Evolutionary conservation across 1,140 invertebrate species (phyloP).

Genomic region (Gonioctena quinquepunctata): DNA sequence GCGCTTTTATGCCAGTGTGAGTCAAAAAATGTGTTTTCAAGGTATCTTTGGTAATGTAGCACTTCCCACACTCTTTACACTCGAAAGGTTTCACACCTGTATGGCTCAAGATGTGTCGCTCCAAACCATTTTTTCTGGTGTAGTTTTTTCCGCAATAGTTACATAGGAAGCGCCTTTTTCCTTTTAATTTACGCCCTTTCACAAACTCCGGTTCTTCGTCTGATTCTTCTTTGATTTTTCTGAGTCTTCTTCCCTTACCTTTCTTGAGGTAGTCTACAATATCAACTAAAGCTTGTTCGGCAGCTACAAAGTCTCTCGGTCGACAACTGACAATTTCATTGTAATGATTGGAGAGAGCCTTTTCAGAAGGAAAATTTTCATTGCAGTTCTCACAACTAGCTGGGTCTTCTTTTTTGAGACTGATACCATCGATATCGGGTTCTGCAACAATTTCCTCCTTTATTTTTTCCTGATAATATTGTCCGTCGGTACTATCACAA

Average conservation of each 20-base stretch:
- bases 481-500: background rate
- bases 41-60: slow-evolving; percentile 18
- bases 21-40: slow-evolving; percentile 29
- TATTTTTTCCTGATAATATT: background rate
- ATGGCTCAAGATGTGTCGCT: slow-evolving; percentile 47
- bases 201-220: slow-evolving; percentile 15
- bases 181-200: slow-evolving; percentile 5
- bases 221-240: slow-evolving; percentile 8
- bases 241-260: background rate
- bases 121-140: slow-evolving; percentile 19
- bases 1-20: slow-evolving; percentile 26
- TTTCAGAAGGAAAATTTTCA: background rate
- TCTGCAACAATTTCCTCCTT: background rate
- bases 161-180: slow-evolving; percentile 17
- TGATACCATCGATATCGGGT: background rate
- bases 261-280: slow-evolving; percentile 13
- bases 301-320: background rate
- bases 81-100: slow-evolving; percentile 63
- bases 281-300: background rate
- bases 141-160: slow-evolving; percentile 26
- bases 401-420: background rate
- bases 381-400: slow-evolving; percentile 7
- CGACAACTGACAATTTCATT: background rate
- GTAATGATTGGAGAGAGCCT: slow-evolving; percentile 9
- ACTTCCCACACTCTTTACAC: slow-evolving; percentile 52